Percentiles rank a stretch among this genome's conserved stretches.
These are phyloP conservation scores for Armadillidium nasatum DNA, from an alignment of 1,140 invertebrate genomes.

Conservation along the genomic window DNA sequence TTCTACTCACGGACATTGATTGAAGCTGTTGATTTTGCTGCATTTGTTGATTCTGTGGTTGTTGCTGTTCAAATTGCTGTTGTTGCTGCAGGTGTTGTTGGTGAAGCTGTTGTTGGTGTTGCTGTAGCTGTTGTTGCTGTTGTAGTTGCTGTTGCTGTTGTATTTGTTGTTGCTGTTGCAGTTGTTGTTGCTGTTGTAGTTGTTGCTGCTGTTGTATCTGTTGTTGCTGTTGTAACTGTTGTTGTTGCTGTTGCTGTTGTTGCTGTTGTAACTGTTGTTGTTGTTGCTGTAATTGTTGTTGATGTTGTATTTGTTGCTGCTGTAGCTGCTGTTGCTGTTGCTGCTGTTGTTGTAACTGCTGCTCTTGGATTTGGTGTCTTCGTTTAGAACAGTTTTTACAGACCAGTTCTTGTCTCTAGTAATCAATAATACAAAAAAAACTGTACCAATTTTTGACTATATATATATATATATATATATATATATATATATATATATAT, in stretches of 20 bases:
- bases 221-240: slow-evolving; percentile 24
- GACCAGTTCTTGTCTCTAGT: slow-evolving; percentile 24
- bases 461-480: no score
- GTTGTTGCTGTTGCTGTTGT: slow-evolving; percentile 32
- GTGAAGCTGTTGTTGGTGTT: background rate
- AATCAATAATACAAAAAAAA: no score
- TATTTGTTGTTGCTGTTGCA: no score
- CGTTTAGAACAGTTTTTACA: slow-evolving; percentile 25
- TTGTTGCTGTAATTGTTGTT: slow-evolving; percentile 25
- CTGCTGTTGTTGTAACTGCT: no score
- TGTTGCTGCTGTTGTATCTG: no score
- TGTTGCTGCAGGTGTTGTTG: slow-evolving; percentile 13
- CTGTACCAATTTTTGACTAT: no score
- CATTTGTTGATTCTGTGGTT: background rate
- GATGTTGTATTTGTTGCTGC: slow-evolving; percentile 8
- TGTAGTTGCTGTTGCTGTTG: slow-evolving; percentile 34
- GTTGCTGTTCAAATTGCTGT: slow-evolving; percentile 5
- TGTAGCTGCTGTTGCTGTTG: background rate
- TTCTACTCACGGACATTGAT: background rate
- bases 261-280: slow-evolving; percentile 27
- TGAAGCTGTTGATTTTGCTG: slow-evolving; percentile 7
- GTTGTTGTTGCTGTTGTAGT: no score
- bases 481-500: no score
- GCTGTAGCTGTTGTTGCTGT: slow-evolving; percentile 14
- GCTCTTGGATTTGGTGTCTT: slow-evolving; percentile 14